phyloP scores from a whole-genome alignment of 2,113 vertebrate genomes.

The Hystrix brachyura region DNA sequence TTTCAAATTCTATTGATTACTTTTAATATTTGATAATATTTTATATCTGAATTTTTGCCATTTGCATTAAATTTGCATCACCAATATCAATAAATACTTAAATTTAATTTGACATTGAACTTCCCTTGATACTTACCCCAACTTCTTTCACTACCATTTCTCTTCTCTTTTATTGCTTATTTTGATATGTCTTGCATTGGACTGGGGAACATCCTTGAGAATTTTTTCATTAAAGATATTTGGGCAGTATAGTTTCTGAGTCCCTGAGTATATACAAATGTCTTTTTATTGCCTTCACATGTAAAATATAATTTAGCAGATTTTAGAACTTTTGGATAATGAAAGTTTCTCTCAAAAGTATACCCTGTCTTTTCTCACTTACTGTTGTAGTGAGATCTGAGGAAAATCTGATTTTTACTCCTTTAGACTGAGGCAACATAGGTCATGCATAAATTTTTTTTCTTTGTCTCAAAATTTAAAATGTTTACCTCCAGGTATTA shows the following conservation, averaged over 20 bases:
- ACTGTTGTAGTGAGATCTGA: background rate
- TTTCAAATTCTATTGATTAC: constrained; percentile 5
- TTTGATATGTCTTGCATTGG: background rate
- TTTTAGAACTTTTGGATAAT: background rate
- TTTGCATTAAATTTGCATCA: background rate
- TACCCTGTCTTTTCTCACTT: background rate
- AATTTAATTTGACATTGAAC: background rate
- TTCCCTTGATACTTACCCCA: background rate
- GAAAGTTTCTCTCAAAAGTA: background rate
- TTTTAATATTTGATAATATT: constrained; percentile 38
- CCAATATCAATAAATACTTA: constrained; percentile 25
- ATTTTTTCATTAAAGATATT: background rate
- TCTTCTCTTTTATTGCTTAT: background rate
- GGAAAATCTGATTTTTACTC: background rate
- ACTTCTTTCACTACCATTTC: background rate
- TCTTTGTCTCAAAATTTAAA: constrained; percentile 23
- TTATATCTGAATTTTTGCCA: background rate
- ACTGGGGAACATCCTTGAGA: background rate
- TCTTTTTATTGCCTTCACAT: background rate
- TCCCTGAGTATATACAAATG: background rate
- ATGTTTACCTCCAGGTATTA: background rate
- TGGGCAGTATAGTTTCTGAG: background rate
- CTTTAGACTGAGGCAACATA: background rate
- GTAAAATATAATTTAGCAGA: background rate
- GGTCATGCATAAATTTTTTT: background rate